These are phyloP conservation scores for Nettapus auritus DNA, from an alignment of 2,113 vertebrate species.

Conservation along the genomic window DNA sequence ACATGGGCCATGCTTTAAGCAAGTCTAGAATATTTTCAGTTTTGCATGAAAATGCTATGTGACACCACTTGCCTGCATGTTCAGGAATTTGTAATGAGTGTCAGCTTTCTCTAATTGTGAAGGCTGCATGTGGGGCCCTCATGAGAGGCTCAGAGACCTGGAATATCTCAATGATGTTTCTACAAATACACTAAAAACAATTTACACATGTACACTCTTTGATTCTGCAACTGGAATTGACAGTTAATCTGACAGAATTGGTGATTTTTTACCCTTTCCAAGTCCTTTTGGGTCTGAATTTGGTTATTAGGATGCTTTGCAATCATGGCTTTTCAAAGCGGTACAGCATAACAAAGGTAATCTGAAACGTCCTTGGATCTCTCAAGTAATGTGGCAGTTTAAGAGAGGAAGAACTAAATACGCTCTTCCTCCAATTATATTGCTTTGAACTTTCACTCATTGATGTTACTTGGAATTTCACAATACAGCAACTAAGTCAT, in stretches of 20 bases:
- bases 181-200: background rate
- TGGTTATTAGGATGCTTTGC: background rate
- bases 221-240: background rate
- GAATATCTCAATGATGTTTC: background rate
- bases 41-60: background rate
- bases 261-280: background rate
- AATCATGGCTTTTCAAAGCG: background rate
- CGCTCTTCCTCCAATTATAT: background rate
- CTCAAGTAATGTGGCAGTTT: background rate
- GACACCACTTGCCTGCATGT: background rate
- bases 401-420: background rate
- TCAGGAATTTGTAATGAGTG: background rate
- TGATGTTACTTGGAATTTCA: background rate
- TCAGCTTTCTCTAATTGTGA: background rate
- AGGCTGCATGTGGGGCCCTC: background rate
- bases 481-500: background rate
- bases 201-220: background rate
- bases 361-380: rapidly evolving
- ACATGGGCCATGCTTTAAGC: background rate
- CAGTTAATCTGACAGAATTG: background rate
- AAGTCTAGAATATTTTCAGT: background rate
- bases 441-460: background rate
- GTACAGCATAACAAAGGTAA: background rate
- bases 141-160: background rate
- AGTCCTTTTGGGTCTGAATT: background rate